Percentiles rank a stretch among this genome's conserved stretches.
Conservation (phyloP, 1,140 invertebrate genomes). For the Hylaeus anthracinus region DNA sequence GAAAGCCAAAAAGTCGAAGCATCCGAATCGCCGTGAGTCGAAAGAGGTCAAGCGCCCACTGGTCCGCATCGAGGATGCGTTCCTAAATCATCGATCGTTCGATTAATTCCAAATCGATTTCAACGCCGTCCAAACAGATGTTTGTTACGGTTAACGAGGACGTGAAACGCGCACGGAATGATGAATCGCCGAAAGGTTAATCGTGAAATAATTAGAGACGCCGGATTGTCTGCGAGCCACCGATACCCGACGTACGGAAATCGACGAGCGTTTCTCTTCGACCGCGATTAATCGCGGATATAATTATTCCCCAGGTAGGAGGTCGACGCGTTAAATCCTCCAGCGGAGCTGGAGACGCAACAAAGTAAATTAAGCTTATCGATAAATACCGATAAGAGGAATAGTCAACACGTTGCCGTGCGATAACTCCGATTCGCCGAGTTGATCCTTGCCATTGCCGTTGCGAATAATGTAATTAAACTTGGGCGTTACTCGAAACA, state of each 20-base stretch:
- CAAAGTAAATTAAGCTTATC: neutral
- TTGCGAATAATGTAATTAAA: too few relatives aligned
- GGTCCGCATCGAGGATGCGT: too few relatives aligned
- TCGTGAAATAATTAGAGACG: constrained; percentile 45
- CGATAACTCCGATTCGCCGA: too few relatives aligned
- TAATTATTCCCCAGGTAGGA: neutral
- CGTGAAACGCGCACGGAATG: constrained; percentile 12
- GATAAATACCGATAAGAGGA: neutral
- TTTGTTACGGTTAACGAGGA: constrained; percentile 34
- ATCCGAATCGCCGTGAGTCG: too few relatives aligned
- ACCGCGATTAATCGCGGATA: constrained; percentile 10
- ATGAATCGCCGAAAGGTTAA: constrained; percentile 51
- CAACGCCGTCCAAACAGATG: neutral
- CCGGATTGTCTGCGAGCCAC: constrained; percentile 12
- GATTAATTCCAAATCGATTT: neutral
- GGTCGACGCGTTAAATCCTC: neutral
- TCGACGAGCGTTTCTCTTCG: neutral
- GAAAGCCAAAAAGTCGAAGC: too few relatives aligned
- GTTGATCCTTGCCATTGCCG: too few relatives aligned
- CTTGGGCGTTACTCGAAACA: too few relatives aligned
- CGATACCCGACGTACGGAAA: neutral
- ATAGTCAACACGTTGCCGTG: too few relatives aligned
- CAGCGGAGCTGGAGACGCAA: neutral
- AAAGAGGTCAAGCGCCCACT: too few relatives aligned
- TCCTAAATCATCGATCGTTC: neutral